Evolutionary conservation across 2,113 vertebrate genomes (phyloP), one percentile per base, ranked within the genome.

Genomic region (Tachuris rubrigastra): DNA sequence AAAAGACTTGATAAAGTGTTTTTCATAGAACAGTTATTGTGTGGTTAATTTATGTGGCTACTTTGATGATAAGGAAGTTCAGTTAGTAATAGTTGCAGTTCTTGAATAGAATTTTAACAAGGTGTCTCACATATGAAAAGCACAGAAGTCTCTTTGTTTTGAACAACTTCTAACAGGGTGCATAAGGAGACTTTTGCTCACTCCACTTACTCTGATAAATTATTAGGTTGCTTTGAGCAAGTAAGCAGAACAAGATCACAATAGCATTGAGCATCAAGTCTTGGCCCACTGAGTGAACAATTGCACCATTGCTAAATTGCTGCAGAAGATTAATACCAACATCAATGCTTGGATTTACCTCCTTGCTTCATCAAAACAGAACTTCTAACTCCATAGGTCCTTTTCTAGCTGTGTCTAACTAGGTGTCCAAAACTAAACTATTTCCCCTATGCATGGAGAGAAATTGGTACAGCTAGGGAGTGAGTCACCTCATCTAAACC

Each of bases 41-140:
- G 72, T 77, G 46, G 23, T 33, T 96, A 90, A 97, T 96, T 93
- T 87, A 96, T 96, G 85, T 84, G 62, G 46, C 88, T 52, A 82
- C 94, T 94, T 97, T 97, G 91, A 97, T 87, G 85, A 67, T 66
- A 91, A 87, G 30, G 68, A 94, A 56, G 85, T 93, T 86, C 80
- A 89, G 95, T 94, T 95, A 95, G 91, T 90, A 97, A 95, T 82
- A 94, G 90, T 68, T 95, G 89, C 66, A 89, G 84, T 60, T 85
- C 87, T 97, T 89, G 83, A 93, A 73, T 94, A 86, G 80, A 96
- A 95, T 97, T 97, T 97, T 97, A 97, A 97, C 88, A 97, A 95
- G 89, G 96, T 93, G 58, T 74, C 93, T 92, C 79, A 58, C 62
- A 52, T 66, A 76, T 25, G 67, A 95, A 90, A 94, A 94, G 62